Conservation (phyloP, 1,140 invertebrate species). For the Atta cephalotes region DNA sequence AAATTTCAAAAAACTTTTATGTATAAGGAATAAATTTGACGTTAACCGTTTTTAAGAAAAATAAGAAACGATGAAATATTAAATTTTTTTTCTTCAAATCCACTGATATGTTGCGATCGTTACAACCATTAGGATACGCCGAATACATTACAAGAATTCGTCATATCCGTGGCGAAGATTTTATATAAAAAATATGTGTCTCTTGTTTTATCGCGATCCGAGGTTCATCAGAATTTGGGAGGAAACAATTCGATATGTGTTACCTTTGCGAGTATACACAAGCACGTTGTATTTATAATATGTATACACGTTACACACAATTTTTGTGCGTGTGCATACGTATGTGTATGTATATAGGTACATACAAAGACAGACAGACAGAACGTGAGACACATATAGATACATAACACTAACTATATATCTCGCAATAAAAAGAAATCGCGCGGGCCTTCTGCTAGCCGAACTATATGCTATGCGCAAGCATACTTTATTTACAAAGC, state of each 20-base stretch:
- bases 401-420: conserved; percentile 65
- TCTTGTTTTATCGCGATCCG: conserved; percentile 23
- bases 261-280: conserved; percentile 51
- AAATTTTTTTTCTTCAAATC: background rate
- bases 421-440: conserved; percentile 76
- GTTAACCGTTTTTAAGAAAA: background rate
- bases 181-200: background rate
- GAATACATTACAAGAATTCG: background rate
- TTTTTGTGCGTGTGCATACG: conserved; percentile 64
- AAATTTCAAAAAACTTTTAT: background rate
- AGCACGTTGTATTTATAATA: conserved; percentile 71
- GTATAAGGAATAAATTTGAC: conserved; percentile 7
- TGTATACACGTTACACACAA: conserved; percentile 70
- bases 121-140: background rate
- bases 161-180: background rate
- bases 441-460: conserved; percentile 65
- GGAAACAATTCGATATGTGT: conserved; percentile 34
- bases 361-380: conserved; percentile 79
- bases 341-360: conserved; percentile 76
- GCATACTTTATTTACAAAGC: conserved; percentile 71
- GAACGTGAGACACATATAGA: conserved; percentile 76
- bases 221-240: conserved; percentile 45
- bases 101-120: conserved; percentile 8
- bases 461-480: conserved; percentile 66
- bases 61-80: background rate